Evolutionary conservation across 2,113 vertebrate species (phyloP).

Genomic region (Erythrolamprus reginae): DNA sequence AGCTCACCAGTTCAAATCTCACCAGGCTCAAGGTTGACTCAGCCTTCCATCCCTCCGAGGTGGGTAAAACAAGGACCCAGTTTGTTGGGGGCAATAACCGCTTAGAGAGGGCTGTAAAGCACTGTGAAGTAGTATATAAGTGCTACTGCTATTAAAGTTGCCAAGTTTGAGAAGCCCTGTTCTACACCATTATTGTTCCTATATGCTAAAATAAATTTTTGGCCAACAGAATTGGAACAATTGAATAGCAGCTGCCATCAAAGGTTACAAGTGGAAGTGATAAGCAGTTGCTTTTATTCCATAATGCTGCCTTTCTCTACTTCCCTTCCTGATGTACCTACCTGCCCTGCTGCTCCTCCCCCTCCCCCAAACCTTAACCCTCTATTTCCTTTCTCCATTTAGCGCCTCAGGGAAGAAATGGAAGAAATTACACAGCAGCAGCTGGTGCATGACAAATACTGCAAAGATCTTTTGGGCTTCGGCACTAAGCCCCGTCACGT

Average conservation of each 20-base stretch:
- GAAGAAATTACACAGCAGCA: slow-evolving; percentile 99
- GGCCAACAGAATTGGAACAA: neutral
- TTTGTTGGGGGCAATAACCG: too few species aligned
- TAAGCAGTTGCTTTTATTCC: neutral
- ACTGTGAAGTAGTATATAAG: too few species aligned
- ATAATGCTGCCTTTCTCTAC: neutral
- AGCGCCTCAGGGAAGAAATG: slow-evolving; percentile 98
- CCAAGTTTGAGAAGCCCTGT: too few species aligned
- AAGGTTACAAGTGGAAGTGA: neutral
- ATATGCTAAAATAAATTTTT: neutral
- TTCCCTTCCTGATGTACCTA: neutral
- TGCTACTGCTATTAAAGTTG: too few species aligned
- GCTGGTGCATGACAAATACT: slow-evolving; percentile 95
- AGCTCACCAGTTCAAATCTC: too few species aligned
- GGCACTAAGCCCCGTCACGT: slow-evolving; percentile 94
- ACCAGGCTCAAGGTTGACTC: too few species aligned
- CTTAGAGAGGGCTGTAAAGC: too few species aligned
- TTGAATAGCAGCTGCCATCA: neutral
- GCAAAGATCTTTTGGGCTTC: slow-evolving; percentile 94
- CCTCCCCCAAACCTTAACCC: neutral
- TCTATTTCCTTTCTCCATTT: neutral
- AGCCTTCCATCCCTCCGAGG: too few species aligned
- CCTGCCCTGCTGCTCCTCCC: neutral
- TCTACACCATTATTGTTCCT: neutral
- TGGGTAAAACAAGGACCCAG: too few species aligned